Percentiles rank a stretch among this genome's conserved stretches.
phyloP scores from a whole-genome alignment of 53 echinoderm and acorn worm genomes.

The Hippasteria phrygiana region DNA sequence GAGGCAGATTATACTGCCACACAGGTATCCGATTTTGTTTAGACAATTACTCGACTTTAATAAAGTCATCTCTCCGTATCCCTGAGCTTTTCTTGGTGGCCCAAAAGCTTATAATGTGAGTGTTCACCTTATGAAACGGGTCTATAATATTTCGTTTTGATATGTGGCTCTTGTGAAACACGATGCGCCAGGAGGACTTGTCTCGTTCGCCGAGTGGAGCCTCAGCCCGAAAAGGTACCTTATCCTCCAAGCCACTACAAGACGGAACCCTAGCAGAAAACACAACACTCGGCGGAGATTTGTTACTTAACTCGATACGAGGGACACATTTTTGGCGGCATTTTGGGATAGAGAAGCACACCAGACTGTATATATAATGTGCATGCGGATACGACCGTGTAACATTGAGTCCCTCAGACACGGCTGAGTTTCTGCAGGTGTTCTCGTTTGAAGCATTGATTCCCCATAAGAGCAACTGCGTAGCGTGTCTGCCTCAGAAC shows the following conservation, averaged over 20 bases:
- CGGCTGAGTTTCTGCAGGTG: background rate
- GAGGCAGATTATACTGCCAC: background rate
- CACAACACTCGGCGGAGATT: background rate
- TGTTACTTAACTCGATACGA: constrained; percentile 12
- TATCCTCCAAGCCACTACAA: no score
- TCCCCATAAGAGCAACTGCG: no score
- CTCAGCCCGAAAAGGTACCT: background rate
- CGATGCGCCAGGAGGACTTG: background rate
- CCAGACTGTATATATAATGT: background rate
- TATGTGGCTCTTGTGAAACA: background rate
- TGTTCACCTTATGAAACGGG: background rate
- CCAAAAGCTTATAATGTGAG: background rate
- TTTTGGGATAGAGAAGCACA: no score
- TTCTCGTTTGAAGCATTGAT: no score
- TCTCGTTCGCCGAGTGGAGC: background rate
- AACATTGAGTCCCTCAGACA: background rate
- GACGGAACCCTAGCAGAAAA: background rate
- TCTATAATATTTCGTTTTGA: background rate
- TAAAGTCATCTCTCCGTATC: background rate
- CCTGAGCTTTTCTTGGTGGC: background rate
- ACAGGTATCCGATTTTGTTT: background rate
- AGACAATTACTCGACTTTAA: constrained; percentile 1
- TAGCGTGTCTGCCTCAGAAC: no score
- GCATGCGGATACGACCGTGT: background rate
- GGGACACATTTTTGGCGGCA: background rate